Percentiles rank a stretch among this genome's conserved stretches.
Conservation (phyloP, 2,888 invertebrate species). For the Exocentrus adspersus region DNA sequence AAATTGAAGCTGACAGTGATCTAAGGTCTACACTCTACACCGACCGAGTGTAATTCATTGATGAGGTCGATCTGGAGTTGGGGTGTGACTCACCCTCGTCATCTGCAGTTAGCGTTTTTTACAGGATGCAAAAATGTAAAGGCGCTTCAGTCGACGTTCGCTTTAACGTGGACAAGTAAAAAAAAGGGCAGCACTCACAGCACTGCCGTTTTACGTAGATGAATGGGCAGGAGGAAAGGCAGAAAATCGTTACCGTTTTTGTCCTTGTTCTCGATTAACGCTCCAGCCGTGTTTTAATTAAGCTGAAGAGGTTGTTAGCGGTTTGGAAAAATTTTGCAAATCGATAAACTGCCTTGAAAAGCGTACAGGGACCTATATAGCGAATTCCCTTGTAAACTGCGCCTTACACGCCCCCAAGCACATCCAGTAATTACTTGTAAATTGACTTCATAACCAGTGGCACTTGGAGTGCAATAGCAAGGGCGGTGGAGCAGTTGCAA, state of each 20-base stretch:
- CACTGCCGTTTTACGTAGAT: background rate
- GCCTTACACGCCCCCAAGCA: slow-evolving; percentile 24
- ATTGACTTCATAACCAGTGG: slow-evolving; percentile 62
- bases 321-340: background rate
- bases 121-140: too few relatives aligned
- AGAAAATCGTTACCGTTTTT: slow-evolving; percentile 11
- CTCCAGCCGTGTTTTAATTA: slow-evolving; percentile 1
- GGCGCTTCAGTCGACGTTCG: too few relatives aligned
- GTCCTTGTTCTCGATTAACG: background rate
- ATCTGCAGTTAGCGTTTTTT: slow-evolving; percentile 3
- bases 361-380: background rate
- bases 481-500: slow-evolving; percentile 34
- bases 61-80: slow-evolving; percentile 18
- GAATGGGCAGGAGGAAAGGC: slow-evolving; percentile 1
- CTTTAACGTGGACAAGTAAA: background rate
- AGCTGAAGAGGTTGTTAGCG: background rate
- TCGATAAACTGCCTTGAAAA: too few relatives aligned
- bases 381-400: slow-evolving; percentile 14
- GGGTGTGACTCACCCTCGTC: slow-evolving; percentile 19
- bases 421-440: slow-evolving; percentile 60
- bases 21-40: slow-evolving; percentile 47
- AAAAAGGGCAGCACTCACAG: background rate
- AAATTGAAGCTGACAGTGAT: slow-evolving; percentile 53
- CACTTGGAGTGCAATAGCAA: slow-evolving; percentile 57
- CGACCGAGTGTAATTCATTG: slow-evolving; percentile 39